Evolutionary conservation across 2,888 invertebrate species (phyloP).

Genomic region (Chaitophorus viminalis): DNA sequence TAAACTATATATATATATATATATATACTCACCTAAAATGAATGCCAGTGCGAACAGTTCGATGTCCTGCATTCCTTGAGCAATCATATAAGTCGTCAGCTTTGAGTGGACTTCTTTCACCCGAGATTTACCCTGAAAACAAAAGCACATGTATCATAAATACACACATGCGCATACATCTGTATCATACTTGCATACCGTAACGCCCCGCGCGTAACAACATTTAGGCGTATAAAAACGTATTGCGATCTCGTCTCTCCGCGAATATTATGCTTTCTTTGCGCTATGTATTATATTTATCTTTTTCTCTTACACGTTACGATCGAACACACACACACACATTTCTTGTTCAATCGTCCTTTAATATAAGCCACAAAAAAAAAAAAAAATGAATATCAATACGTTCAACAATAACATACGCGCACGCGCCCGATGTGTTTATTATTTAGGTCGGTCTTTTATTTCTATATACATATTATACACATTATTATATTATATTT

Average conservation of each 20-base stretch:
- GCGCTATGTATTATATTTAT: background rate
- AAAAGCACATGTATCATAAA: slow-evolving; percentile 64
- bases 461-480: background rate
- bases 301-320: background rate
- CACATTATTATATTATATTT: background rate
- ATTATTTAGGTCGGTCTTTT: slow-evolving; percentile 30
- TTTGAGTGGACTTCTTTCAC: slow-evolving; percentile 85
- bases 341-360: background rate
- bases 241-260: background rate
- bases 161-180: too few species aligned
- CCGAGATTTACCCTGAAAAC: slow-evolving; percentile 81
- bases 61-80: slow-evolving; percentile 84
- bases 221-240: background rate
- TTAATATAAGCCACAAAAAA: background rate
- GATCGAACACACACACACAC: background rate
- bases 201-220: background rate
- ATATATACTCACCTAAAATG: slow-evolving; percentile 77
- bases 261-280: background rate
- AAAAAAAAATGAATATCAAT: background rate
- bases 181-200: background rate
- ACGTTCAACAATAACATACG: background rate
- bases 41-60: slow-evolving; percentile 87
- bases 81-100: slow-evolving; percentile 81
- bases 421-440: background rate
- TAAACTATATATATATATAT: too few species aligned